A percentile compares a stretch with the other conserved stretches of the same genome.
Evolutionary conservation across 2,797 vertebrate species (phyloP).

Genomic region (Cirrhinus mrigala): DNA sequence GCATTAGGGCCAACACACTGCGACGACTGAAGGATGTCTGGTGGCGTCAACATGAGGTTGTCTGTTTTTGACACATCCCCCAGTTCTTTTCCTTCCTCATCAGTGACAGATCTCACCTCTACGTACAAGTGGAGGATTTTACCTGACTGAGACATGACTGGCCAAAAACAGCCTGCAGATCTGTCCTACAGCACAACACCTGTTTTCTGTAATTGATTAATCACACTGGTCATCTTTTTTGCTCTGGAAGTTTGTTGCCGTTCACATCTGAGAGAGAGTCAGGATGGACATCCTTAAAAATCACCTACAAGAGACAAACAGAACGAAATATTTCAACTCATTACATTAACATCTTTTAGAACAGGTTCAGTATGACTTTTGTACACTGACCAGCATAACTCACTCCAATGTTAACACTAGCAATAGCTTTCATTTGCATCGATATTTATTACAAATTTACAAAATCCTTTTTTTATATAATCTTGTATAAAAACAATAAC

Average conservation of each 20-base stretch:
- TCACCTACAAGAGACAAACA: conserved; percentile 48
- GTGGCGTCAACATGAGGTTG: conserved; percentile 71
- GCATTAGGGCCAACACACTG: conserved; percentile 61
- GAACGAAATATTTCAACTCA: conserved; percentile 7
- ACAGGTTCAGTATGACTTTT: neutral
- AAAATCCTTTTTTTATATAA: too few relatives aligned
- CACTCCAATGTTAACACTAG: neutral
- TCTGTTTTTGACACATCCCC: conserved; percentile 66
- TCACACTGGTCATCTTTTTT: conserved; percentile 23
- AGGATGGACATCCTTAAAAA: conserved; percentile 23
- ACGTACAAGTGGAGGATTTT: conserved; percentile 87
- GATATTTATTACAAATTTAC: neutral
- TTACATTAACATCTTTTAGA: neutral
- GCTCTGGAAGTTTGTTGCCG: neutral
- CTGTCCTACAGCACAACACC: conserved; percentile 19
- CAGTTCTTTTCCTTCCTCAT: conserved; percentile 70
- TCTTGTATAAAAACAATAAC: neutral
- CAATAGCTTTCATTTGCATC: neutral
- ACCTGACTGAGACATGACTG: conserved; percentile 86
- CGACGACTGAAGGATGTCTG: conserved; percentile 69
- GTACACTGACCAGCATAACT: neutral
- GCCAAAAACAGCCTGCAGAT: neutral
- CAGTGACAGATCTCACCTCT: conserved; percentile 78
- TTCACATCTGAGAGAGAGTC: neutral
- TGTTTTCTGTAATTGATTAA: conserved; percentile 11